Evolutionary conservation across 1,140 invertebrate species (phyloP).

Genomic region (Aporrectodea caliginosa): DNA sequence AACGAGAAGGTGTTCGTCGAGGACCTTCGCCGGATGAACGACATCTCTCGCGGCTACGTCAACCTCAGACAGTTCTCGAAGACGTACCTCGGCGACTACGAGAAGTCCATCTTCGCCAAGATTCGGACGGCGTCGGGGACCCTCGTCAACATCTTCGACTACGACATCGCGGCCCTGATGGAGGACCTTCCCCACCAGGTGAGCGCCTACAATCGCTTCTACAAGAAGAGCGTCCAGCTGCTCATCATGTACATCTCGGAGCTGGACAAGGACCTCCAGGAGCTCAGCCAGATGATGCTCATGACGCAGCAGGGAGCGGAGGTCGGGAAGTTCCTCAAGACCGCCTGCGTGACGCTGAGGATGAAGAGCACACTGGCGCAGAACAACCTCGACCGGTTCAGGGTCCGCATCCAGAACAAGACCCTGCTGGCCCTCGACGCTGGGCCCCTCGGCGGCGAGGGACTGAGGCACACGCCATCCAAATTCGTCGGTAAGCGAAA

Average conservation of each 20-base stretch:
- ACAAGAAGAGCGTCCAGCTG: conserved; percentile 5
- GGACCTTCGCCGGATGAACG: background rate
- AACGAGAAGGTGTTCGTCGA: conserved; percentile 1
- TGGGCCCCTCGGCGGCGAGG: background rate
- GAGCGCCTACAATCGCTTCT: background rate
- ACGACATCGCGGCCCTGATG: conserved; percentile 1
- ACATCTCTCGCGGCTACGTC: background rate
- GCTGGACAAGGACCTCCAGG: conserved; percentile 12
- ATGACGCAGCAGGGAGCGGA: background rate
- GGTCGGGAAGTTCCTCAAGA: background rate
- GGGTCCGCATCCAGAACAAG: background rate
- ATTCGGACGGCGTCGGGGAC: conserved; percentile 1
- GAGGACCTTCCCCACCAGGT: conserved; percentile 1
- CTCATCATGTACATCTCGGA: conserved; percentile 9
- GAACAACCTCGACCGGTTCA: conserved; percentile 5
- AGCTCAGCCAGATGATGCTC: conserved; percentile 3
- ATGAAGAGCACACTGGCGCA: conserved; percentile 4
- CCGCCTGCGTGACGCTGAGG: background rate
- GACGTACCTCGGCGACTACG: conserved; percentile 18
- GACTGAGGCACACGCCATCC: background rate
- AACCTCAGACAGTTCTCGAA: conserved; percentile 10
- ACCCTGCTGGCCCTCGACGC: background rate
- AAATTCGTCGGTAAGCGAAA: background rate
- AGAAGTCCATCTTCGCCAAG: conserved; percentile 16
- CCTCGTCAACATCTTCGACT: conserved; percentile 6